A percentile compares a stretch with the other conserved stretches of the same genome.
Evolutionary conservation across 2,888 invertebrate genomes (phyloP).

Genomic region (Hecatera dysodea): DNA sequence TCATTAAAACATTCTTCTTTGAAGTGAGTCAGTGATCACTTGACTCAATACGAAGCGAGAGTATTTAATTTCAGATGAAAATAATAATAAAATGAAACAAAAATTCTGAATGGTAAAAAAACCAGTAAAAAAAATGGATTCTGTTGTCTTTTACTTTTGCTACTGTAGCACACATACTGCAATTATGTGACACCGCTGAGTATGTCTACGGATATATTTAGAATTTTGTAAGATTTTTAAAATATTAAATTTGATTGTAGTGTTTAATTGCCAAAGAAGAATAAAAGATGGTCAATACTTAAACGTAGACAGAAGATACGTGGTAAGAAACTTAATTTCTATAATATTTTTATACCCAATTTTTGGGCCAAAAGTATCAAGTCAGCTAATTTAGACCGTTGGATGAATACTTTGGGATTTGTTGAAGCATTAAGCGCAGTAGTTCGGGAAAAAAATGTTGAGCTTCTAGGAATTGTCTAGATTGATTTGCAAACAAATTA

Average conservation of each 20-base stretch:
- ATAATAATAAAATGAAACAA: too few species aligned
- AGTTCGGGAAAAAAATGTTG: background rate
- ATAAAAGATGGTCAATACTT: constrained; percentile 46
- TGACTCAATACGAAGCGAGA: background rate
- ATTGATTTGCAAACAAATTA: background rate
- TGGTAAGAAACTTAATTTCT: constrained; percentile 42
- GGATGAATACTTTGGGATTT: background rate
- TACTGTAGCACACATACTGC: background rate
- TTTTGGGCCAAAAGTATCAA: background rate
- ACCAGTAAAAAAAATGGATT: too few species aligned
- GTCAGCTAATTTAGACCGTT: background rate
- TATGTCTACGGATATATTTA: too few species aligned
- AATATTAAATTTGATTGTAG: constrained; percentile 24
- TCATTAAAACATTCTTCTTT: background rate
- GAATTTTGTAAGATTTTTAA: background rate
- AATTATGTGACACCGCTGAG: background rate
- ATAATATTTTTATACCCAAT: background rate
- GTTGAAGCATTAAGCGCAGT: background rate
- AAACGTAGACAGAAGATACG: constrained; percentile 44
- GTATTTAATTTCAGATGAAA: background rate
- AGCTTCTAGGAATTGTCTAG: background rate
- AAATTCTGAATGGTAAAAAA: too few species aligned
- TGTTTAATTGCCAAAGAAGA: constrained; percentile 45
- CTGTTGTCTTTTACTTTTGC: background rate
- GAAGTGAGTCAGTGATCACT: background rate